Percentiles rank a stretch among this genome's conserved stretches.
Evolutionary conservation across 2,888 invertebrate species (phyloP).

Genomic region (Ectemnius continuus): DNA sequence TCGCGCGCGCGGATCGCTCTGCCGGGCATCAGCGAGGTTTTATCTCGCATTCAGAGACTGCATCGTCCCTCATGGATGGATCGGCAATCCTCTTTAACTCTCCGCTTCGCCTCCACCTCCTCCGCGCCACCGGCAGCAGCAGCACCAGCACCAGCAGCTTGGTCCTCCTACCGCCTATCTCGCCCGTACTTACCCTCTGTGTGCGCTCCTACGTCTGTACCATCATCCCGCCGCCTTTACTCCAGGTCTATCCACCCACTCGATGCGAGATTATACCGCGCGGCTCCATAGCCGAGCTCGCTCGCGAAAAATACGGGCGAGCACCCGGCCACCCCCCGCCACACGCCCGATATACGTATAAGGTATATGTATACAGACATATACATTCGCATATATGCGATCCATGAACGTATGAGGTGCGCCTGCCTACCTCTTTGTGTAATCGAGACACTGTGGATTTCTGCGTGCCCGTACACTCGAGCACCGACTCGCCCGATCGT

Average conservation of each 20-base stretch:
- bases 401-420: conserved; percentile 22
- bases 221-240: conserved; percentile 18
- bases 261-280: conserved; percentile 63
- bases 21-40: conserved; percentile 70
- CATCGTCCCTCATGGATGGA: conserved; percentile 74
- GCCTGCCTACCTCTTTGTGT: conserved; percentile 6
- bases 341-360: conserved; percentile 3
- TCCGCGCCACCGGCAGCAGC: conserved; percentile 22
- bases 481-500: conserved; percentile 3
- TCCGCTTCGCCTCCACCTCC: conserved; percentile 48
- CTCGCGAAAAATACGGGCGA: conserved; percentile 51
- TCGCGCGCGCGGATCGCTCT: conserved; percentile 55
- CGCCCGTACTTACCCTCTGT: conserved; percentile 38
- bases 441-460: conserved; percentile 17
- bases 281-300: conserved; percentile 49
- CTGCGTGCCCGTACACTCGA: neutral
- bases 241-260: conserved; percentile 59
- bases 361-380: too few species aligned
- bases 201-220: conserved; percentile 38
- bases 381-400: neutral
- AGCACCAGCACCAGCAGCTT: conserved; percentile 1
- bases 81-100: conserved; percentile 76
- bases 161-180: conserved; percentile 38
- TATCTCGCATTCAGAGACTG: conserved; percentile 72
- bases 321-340: neutral